Evolutionary conservation across 1,140 invertebrate genomes (phyloP).

Genomic region (Ladona fulva): DNA sequence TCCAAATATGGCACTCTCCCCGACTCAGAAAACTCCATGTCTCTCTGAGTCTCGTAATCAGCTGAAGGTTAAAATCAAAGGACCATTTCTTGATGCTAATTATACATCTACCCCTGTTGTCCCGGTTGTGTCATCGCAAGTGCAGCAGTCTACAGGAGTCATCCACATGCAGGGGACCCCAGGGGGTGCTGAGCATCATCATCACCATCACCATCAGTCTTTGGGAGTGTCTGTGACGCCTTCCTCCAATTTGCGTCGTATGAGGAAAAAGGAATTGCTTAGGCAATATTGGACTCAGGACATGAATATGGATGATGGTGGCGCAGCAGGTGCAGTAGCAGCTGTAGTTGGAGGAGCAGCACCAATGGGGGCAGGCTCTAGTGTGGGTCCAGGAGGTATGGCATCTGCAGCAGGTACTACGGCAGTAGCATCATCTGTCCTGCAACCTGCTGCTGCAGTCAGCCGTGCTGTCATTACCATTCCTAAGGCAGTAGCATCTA

Average conservation of each 20-base stretch:
- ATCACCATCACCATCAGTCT: not conserved
- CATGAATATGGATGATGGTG: conserved; percentile 61
- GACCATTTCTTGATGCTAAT: conserved; percentile 69
- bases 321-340: not conserved
- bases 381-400: not conserved
- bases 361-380: not conserved
- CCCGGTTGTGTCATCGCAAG: not conserved
- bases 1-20: not conserved
- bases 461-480: conserved; percentile 68
- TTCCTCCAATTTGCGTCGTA: conserved; percentile 61
- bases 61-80: conserved; percentile 83
- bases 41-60: conserved; percentile 69
- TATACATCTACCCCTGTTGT: conserved; percentile 47
- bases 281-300: conserved; percentile 78
- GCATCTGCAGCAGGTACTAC: not conserved
- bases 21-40: conserved; percentile 30
- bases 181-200: conserved; percentile 32
- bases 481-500: conserved; percentile 75
- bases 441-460: conserved; percentile 45
- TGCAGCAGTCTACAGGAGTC: conserved; percentile 3
- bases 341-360: not conserved
- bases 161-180: conserved; percentile 29
- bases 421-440: conserved; percentile 36
- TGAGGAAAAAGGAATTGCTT: conserved; percentile 82
- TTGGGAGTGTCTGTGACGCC: conserved; percentile 21